Conservation (phyloP, 2,888 invertebrate species). For the Rambutsinella grinnellia region DNA sequence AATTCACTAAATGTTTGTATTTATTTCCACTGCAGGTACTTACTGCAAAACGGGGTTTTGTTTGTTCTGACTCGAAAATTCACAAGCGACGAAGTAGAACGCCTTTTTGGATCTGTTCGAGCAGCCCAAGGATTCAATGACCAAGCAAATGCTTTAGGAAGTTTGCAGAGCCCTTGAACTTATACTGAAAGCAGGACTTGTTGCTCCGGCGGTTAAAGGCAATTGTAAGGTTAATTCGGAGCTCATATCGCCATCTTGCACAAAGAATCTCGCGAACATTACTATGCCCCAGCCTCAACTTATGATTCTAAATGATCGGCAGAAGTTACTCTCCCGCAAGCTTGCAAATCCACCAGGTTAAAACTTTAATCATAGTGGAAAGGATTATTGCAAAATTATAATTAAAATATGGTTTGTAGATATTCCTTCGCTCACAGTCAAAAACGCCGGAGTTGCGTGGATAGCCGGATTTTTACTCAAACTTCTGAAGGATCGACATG, state of each 20-base stretch:
- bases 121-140: constrained; percentile 23
- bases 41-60: constrained; percentile 25
- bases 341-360: constrained; percentile 7
- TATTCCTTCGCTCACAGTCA: constrained; percentile 5
- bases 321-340: not conserved
- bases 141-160: constrained; percentile 19
- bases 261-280: not conserved
- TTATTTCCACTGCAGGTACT: constrained; percentile 10
- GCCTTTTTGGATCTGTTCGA: constrained; percentile 28
- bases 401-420: too few relatives aligned
- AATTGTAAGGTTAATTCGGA: too few relatives aligned
- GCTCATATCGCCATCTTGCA: not conserved
- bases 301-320: not conserved
- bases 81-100: constrained; percentile 39
- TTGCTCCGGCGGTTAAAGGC: not conserved
- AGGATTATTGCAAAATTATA: not conserved
- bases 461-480: constrained; percentile 26
- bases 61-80: constrained; percentile 34
- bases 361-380: not conserved
- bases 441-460: constrained; percentile 30
- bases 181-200: constrained; percentile 31
- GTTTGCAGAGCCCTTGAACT: constrained; percentile 25
- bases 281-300: not conserved
- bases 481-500: constrained; percentile 14
- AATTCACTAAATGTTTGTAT: not conserved